phyloP scores from a whole-genome alignment of 2,888 invertebrate genomes.

The Torymus tubicola region DNA sequence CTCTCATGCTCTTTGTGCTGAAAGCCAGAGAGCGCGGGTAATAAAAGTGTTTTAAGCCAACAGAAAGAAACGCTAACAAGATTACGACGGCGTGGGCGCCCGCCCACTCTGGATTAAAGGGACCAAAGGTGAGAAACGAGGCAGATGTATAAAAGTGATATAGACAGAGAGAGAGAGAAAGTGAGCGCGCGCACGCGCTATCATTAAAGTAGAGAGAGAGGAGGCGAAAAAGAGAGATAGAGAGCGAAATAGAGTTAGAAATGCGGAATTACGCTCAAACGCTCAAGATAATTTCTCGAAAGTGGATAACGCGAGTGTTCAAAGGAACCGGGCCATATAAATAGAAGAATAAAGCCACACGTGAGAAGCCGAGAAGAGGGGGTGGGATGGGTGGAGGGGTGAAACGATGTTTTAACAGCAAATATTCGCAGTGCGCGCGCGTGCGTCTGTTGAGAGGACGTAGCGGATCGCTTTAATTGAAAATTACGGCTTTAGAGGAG shows the following conservation, averaged over 20 bases:
- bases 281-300: constrained; percentile 34
- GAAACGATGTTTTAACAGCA: constrained; percentile 3
- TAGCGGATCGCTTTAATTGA: constrained; percentile 34
- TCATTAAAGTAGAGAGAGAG: background rate
- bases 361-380: background rate
- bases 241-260: background rate
- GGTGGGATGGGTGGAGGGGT: background rate
- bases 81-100: constrained; percentile 16
- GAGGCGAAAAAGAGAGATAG: background rate
- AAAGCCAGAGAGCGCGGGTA: background rate
- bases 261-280: constrained; percentile 22
- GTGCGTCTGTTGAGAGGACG: background rate
- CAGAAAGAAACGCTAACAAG: constrained; percentile 27
- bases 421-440: background rate
- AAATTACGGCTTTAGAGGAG: constrained; percentile 29
- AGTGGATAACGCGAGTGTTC: constrained; percentile 20
- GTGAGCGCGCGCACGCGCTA: background rate
- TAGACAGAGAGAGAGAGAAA: too few relatives aligned
- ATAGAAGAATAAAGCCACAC: too few relatives aligned
- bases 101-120: constrained; percentile 26
- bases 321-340: too few relatives aligned
- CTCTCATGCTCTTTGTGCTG: too few relatives aligned
- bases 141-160: constrained; percentile 4
- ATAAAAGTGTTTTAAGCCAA: constrained; percentile 7
- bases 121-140: constrained; percentile 26